These are phyloP conservation scores for Ivindomyrus marchei DNA, from an alignment of 2,113 vertebrate genomes.

Conservation along the genomic window DNA sequence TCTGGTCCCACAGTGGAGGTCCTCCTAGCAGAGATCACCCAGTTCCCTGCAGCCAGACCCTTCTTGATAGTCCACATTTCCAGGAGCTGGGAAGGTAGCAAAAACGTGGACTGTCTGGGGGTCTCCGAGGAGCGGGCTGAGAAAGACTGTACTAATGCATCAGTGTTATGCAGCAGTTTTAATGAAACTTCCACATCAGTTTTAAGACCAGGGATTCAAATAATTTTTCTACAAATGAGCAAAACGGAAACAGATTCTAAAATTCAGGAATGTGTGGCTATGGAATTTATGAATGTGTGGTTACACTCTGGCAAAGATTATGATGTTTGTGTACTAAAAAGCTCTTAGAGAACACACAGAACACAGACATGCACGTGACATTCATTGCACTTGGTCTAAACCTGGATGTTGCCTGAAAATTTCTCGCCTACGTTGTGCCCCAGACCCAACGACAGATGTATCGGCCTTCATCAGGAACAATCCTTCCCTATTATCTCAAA, in stretches of 20 bases:
- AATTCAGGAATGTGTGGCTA: not conserved
- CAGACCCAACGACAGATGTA: not conserved
- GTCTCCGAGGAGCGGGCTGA: not conserved
- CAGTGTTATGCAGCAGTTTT: not conserved
- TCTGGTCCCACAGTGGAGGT: not conserved
- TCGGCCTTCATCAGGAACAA: not conserved
- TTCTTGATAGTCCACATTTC: not conserved
- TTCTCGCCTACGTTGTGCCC: not conserved
- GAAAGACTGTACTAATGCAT: not conserved
- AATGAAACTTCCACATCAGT: not conserved
- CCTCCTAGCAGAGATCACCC: not conserved
- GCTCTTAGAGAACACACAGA: not conserved
- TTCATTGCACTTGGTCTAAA: not conserved
- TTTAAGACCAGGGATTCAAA: not conserved
- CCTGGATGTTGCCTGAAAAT: not conserved
- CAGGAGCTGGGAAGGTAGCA: not conserved
- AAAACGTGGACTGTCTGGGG: not conserved
- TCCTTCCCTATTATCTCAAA: not conserved
- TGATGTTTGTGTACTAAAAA: too few species aligned
- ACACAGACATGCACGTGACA: not conserved
- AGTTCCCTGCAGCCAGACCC: not conserved
- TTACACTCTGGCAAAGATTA: not conserved
- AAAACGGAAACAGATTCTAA: not conserved
- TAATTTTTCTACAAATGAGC: not conserved
- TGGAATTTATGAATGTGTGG: not conserved